Percentiles rank a stretch among this genome's conserved stretches.
phyloP scores from a whole-genome alignment of 2,797 vertebrate genomes.

The Pantherophis vulpinus region DNA sequence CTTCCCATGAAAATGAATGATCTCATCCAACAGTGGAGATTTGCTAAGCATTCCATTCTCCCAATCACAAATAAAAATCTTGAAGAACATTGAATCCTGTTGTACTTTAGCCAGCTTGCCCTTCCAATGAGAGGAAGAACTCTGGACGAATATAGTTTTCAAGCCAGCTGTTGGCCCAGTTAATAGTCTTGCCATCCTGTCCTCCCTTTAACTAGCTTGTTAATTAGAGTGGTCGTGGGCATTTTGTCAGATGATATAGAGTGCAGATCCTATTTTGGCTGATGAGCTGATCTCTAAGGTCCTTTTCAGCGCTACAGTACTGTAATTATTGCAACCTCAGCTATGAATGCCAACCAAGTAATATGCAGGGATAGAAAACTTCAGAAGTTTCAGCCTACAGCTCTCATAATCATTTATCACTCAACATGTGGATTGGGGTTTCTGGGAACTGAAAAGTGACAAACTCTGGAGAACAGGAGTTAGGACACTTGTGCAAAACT shows the following conservation, averaged over 20 bases:
- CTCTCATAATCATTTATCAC: background rate
- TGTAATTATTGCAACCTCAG: background rate
- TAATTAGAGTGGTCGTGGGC: background rate
- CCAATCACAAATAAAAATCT: background rate
- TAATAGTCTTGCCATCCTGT: background rate
- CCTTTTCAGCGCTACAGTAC: background rate
- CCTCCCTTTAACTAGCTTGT: background rate
- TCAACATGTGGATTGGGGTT: background rate
- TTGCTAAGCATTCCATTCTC: background rate
- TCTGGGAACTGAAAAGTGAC: background rate
- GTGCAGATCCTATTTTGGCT: background rate
- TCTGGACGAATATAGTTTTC: background rate
- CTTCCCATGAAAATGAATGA: background rate
- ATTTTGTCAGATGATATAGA: background rate
- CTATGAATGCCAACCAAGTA: background rate
- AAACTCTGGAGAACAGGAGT: background rate
- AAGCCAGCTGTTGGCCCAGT: background rate
- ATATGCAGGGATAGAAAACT: background rate
- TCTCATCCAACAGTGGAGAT: background rate
- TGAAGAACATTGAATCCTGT: background rate
- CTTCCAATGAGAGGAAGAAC: background rate
- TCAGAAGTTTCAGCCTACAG: background rate
- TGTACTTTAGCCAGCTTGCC: background rate
- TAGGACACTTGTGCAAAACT: background rate
- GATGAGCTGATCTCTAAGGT: background rate